These are phyloP conservation scores for Nymphicus hollandicus DNA, from an alignment of 2,113 vertebrate species.

Conservation along the genomic window DNA sequence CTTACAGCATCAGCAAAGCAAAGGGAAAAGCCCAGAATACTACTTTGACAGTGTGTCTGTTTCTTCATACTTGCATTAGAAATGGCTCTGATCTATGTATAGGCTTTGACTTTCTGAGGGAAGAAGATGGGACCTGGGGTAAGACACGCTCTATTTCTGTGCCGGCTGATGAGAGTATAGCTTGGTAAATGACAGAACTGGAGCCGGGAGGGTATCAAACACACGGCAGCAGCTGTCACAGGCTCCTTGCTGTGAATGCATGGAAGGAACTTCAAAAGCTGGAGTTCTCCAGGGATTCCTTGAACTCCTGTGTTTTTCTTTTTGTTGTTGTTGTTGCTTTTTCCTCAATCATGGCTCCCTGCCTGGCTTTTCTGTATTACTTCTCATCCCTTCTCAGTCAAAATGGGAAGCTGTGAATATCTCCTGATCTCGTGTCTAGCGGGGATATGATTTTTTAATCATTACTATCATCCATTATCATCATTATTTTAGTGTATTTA, in stretches of 20 bases:
- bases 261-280: slow-evolving; percentile 42
- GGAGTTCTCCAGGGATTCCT: slow-evolving; percentile 48
- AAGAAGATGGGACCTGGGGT: background rate
- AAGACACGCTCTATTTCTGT: background rate
- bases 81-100: background rate
- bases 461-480: background rate
- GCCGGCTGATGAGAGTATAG: background rate
- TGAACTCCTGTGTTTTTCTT: slow-evolving; percentile 20
- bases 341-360: background rate
- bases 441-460: slow-evolving; percentile 31
- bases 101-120: slow-evolving; percentile 21
- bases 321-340: slow-evolving; percentile 3
- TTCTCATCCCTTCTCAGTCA: background rate
- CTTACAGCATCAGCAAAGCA: background rate
- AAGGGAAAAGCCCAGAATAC: background rate
- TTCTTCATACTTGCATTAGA: background rate
- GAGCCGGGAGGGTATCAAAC: background rate
- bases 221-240: slow-evolving; percentile 1
- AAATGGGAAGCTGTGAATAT: background rate
- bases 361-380: background rate
- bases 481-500: slow-evolving; percentile 16
- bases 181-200: slow-evolving; percentile 12
- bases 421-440: background rate
- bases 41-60: background rate
- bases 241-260: background rate